Evolutionary conservation across 2,888 invertebrate genomes (phyloP), one percentile per base, ranked within the genome.

Genomic region (Drosophila paracracens): DNA sequence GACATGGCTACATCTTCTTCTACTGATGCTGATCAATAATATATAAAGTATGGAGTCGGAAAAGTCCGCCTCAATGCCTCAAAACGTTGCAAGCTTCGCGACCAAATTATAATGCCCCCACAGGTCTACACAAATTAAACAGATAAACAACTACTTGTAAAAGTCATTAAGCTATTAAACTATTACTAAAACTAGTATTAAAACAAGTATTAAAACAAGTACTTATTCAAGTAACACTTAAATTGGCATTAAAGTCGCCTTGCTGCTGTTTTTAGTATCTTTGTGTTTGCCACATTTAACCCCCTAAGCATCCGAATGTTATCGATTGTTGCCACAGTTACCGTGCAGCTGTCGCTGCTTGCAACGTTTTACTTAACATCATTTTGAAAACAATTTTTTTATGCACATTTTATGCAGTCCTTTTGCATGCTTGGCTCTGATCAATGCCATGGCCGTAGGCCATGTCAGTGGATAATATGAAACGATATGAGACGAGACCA

Each of bases 391-490:
- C 51, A 72, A 33, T 69, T 63, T 51, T 54, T 75, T 67, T 66
- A 48, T 54, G 43, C 16, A 27, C 43, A 80, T 76, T 78, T 73
- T 78, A 60, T 81, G 77, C 81, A 65, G 67, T 71, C 57, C 61
- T 64, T 21, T 46, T 72, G 38, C 57, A 72, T 65, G 66, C 48
- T 57, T 43, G 48, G 48, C 54, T 64, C 69, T 53, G 90, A 85
- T 89, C 84, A 85, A 90, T 89, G 91, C 84, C 84, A 89, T 70
- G 90, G 89, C 88, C 84, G 81, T 69, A 73, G 81, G 89, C 81
- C 87, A 86, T 81, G 88, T 89, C 84, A 90, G 72, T 84, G 81
- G 31, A 72, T 65, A 67, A 61, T 64, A 68, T 11, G 61, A 29
- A 35, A 33, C 27, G 10, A 63, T 59, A 66, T 16, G 63, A 31